Base-by-base conservation (phyloP, 1,140 invertebrate species). In the Saxidomus purpurata region DNA sequence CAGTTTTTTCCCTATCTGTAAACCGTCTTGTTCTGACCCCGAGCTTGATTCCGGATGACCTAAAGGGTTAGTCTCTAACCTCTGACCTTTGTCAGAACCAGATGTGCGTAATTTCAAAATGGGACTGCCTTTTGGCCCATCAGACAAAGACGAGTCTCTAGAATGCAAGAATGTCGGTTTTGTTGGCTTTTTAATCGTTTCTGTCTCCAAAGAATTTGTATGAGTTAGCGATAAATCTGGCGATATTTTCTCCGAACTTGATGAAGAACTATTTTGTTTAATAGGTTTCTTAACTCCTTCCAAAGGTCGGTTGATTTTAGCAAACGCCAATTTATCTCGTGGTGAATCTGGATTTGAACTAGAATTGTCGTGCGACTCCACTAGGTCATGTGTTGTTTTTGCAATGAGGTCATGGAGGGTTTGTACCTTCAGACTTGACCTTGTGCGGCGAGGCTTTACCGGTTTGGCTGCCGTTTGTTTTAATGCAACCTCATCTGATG, bases 11-110 rank as follows among this genome's bases (percentile, higher is more conserved):
- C 89, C 71, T 0, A 90, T 69, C n/a, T 92, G 88, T 55, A 90
- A 89, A 13, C 87, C 92, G 89, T 95, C 94, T 28, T 93, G 92
- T 61, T 95, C 94, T 15, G 94, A 95, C 13, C 94, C 94, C 4
- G 94, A 95, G 88, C 94, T 94, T 15, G 94, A 94, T 40, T 95
- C 94, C 9, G 86, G 93, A 36, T 34, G 86, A 85, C 55, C 59
- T 28, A 69, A 28, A 0, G 40, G 61, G 43, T 63, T 47, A 19
- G n/a, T 34, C 67, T 87, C 90, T 81, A 49, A 82, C 77, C 87
- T 47, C 71, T 25, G 49, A 88, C 90, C 52, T 89, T 87, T 79
- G 55, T 89, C 38, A 87, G 84, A 25, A 38, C 67, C 69, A 28
- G 28, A 22, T 25, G 85, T 55, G 17, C 69, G 43, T 47, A 87